These are phyloP conservation scores for Chaetorhynchus papuensis DNA, from an alignment of 2,113 vertebrate genomes.

Conservation along the genomic window DNA sequence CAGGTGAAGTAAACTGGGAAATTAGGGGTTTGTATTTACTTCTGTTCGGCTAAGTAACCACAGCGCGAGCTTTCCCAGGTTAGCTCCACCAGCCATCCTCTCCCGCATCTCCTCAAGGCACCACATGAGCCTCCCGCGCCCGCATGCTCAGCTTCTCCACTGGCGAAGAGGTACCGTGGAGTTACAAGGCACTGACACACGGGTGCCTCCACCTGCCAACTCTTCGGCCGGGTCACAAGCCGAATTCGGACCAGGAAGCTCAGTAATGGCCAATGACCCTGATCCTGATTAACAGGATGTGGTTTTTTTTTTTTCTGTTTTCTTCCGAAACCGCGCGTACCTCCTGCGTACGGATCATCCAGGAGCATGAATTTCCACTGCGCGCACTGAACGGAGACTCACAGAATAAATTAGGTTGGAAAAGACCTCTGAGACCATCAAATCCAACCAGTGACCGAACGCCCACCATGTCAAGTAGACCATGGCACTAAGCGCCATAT, in stretches of 20 bases:
- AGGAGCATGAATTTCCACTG: rapidly evolving
- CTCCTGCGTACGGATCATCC: rapidly evolving
- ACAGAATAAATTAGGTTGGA: neutral
- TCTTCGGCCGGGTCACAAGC: rapidly evolving
- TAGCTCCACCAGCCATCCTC: rapidly evolving
- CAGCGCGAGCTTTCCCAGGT: rapidly evolving
- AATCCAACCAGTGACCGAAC: neutral
- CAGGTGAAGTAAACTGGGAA: neutral
- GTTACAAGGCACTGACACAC: rapidly evolving
- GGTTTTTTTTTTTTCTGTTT: neutral
- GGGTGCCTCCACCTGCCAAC: rapidly evolving
- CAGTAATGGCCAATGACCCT: rapidly evolving
- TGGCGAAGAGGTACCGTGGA: rapidly evolving
- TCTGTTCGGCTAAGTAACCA: rapidly evolving
- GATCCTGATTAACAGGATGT: rapidly evolving
- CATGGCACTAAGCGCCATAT: rapidly evolving
- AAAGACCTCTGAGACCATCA: rapidly evolving
- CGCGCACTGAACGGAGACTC: rapidly evolving
- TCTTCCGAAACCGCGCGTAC: rapidly evolving
- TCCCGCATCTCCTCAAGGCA: rapidly evolving
- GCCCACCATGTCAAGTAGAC: rapidly evolving
- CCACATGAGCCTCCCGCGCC: rapidly evolving
- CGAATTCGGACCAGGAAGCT: rapidly evolving
- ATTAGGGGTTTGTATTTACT: neutral
- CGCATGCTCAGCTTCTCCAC: rapidly evolving